These are phyloP conservation scores for Columba janthina DNA, from an alignment of 2,113 vertebrate species.

Conservation along the genomic window DNA sequence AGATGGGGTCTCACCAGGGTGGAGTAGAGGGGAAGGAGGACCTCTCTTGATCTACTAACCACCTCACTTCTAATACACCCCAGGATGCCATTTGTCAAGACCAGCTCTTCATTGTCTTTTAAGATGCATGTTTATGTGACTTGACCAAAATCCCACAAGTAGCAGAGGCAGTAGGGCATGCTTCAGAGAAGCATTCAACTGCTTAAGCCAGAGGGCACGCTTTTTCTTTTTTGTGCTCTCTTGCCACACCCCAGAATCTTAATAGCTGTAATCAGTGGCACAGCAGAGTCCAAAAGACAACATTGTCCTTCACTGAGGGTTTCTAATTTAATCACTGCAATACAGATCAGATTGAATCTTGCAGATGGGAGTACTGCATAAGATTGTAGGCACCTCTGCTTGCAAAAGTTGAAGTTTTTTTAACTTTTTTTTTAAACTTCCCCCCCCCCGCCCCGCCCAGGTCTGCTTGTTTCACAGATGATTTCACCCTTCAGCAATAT, in stretches of 20 bases:
- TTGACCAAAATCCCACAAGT: not conserved
- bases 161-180: not conserved
- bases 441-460: no score
- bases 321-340: not conserved
- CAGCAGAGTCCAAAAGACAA: not conserved
- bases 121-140: not conserved
- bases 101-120: not conserved
- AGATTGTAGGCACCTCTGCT: not conserved
- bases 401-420: not conserved
- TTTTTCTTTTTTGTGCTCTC: not conserved
- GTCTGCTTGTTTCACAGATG: not conserved
- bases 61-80: no score
- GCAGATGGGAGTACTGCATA: not conserved
- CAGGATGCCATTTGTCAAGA: not conserved
- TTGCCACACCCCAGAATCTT: not conserved
- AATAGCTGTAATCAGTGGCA: not conserved
- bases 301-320: not conserved
- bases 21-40: no score
- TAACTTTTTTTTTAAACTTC: not conserved
- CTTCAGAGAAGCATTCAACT: not conserved
- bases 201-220: not conserved
- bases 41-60: no score
- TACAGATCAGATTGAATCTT: not conserved
- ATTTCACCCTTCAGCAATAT: not conserved
- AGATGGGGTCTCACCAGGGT: no score